These are phyloP conservation scores for Craseonycteris thonglongyai DNA, from an alignment of 2,113 vertebrate species.

Conservation along the genomic window DNA sequence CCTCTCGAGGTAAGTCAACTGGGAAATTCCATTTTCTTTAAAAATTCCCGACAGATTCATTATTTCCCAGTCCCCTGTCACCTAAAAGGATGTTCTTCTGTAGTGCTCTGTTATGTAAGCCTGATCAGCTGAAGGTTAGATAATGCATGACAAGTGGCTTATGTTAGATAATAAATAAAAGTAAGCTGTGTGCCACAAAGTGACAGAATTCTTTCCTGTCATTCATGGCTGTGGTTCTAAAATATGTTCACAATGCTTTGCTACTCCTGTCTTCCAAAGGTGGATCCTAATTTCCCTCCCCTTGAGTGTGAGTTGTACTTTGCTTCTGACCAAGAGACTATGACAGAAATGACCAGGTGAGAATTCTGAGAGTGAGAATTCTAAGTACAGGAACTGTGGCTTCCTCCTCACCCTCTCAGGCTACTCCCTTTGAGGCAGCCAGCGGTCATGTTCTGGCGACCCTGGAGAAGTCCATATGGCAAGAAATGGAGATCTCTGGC, in stretches of 20 bases:
- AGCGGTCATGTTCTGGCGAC: not conserved
- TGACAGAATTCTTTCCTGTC: not conserved
- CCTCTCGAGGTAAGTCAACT: not conserved
- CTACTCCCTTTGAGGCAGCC: not conserved
- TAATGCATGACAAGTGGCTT: not conserved
- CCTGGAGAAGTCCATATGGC: not conserved
- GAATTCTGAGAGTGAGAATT: not conserved
- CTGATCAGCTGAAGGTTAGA: not conserved
- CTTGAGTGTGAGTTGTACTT: not conserved
- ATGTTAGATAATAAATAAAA: not conserved
- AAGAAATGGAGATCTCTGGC: not conserved
- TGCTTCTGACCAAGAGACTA: not conserved
- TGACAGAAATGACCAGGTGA: not conserved
- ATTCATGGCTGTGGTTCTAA: not conserved
- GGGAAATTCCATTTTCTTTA: not conserved
- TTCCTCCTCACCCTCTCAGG: not conserved
- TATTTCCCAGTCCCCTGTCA: not conserved
- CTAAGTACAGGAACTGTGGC: not conserved
- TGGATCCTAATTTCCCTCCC: not conserved
- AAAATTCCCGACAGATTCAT: not conserved
- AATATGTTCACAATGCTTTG: not conserved
- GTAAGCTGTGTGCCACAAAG: not conserved
- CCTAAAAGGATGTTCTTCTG: not conserved
- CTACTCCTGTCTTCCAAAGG: not conserved
- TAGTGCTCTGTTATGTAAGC: not conserved